Conservation (phyloP, 2,113 vertebrate species). For the Chaenogobius annularis region DNA sequence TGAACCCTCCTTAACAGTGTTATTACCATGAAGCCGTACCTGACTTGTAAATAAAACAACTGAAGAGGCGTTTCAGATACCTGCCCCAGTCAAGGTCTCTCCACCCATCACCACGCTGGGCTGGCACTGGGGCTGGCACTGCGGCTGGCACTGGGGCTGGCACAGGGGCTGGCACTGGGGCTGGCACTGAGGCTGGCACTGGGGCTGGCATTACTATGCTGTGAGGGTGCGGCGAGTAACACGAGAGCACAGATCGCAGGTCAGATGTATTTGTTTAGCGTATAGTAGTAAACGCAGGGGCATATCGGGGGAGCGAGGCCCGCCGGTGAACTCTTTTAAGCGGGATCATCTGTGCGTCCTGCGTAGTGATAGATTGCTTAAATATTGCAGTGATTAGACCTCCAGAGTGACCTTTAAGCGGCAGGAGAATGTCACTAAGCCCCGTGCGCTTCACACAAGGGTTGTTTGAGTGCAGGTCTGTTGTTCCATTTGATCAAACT, state of each 20-base stretch:
- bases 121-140: too few relatives aligned
- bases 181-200: neutral
- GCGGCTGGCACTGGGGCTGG: too few relatives aligned
- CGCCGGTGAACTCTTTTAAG: neutral
- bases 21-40: too few relatives aligned
- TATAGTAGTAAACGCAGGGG: conserved; percentile 6
- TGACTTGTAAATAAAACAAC: conserved; percentile 56
- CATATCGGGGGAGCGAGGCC: neutral
- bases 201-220: conserved; percentile 39
- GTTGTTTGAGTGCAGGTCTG: neutral
- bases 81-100: conserved; percentile 50
- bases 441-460: neutral
- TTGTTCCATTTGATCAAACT: conserved; percentile 1
- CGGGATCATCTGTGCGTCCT: conserved; percentile 19
- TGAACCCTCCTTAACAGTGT: too few relatives aligned
- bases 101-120: conserved; percentile 37
- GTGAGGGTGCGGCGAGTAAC: conserved; percentile 51
- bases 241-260: conserved; percentile 46
- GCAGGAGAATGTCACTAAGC: conserved; percentile 10
- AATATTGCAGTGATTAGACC: conserved; percentile 14
- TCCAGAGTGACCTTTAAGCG: conserved; percentile 2
- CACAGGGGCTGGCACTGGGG: neutral
- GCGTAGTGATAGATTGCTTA: conserved; percentile 12
- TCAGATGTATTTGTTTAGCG: conserved; percentile 56
- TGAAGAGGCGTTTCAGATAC: conserved; percentile 37